Conservation (phyloP, 2,888 invertebrate genomes). For the Ditylenchus weischeri region DNA sequence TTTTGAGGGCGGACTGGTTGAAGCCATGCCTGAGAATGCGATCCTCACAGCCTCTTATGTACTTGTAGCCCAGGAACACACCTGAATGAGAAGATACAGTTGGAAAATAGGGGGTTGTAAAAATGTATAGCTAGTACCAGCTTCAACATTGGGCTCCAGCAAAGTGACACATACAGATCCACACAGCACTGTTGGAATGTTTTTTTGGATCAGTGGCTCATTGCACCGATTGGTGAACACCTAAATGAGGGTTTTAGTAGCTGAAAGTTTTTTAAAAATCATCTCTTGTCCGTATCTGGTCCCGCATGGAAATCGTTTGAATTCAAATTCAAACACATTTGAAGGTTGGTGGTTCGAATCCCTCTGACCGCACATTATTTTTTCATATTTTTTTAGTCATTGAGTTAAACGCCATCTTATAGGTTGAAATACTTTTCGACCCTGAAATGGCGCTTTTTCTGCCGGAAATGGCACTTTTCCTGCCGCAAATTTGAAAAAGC, state of each 20-base stretch:
- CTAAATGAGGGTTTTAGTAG: slow-evolving; percentile 23
- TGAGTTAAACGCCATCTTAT: no score
- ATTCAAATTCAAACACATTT: no score
- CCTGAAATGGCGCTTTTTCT: no score
- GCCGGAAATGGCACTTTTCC: no score
- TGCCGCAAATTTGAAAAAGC: no score
- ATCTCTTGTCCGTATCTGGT: no score
- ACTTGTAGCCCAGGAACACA: slow-evolving; percentile 57
- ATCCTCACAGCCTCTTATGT: slow-evolving; percentile 57
- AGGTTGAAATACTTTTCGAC: no score
- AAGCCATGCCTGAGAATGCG: slow-evolving; percentile 54
- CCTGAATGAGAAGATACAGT: slow-evolving; percentile 36
- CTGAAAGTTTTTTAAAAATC: neutral
- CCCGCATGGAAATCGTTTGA: no score
- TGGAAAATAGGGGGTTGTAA: neutral
- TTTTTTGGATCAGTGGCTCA: slow-evolving; percentile 41
- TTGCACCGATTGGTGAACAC: slow-evolving; percentile 55
- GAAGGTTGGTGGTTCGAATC: no score
- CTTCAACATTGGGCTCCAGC: slow-evolving; percentile 54
- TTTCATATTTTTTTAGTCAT: no score
- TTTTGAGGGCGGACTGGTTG: slow-evolving; percentile 53
- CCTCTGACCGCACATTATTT: no score
- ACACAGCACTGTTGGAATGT: slow-evolving; percentile 48
- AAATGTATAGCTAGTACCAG: slow-evolving; percentile 37
- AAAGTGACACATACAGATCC: slow-evolving; percentile 41